These are phyloP conservation scores for Percopsis omiscomaycus DNA, from an alignment of 2,797 vertebrate species.

Conservation along the genomic window DNA sequence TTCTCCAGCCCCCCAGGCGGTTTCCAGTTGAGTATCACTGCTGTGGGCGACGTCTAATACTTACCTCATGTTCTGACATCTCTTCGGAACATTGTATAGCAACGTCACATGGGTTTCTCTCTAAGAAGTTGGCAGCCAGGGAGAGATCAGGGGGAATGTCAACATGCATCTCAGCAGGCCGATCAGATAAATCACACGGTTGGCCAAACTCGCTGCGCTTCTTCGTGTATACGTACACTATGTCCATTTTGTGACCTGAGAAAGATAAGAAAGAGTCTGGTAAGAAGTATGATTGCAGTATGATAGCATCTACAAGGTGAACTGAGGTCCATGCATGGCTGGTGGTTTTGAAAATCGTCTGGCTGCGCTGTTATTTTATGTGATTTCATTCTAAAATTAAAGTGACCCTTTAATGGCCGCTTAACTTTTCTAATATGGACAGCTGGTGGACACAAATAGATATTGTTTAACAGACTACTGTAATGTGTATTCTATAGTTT, in stretches of 20 bases:
- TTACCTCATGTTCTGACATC: constrained; percentile 88
- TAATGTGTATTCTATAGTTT: too few species aligned
- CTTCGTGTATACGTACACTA: constrained; percentile 82
- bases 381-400: too few species aligned
- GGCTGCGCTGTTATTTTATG: too few species aligned
- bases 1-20: too few species aligned
- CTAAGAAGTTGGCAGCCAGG: constrained; percentile 72
- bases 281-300: not conserved
- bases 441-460: too few species aligned
- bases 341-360: not conserved
- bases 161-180: constrained; percentile 73
- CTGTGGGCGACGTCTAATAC: not conserved
- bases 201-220: constrained; percentile 88
- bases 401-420: too few species aligned
- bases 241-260: constrained; percentile 81
- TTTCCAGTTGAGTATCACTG: too few species aligned
- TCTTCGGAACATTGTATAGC: constrained; percentile 74
- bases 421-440: too few species aligned
- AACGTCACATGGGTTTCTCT: constrained; percentile 76
- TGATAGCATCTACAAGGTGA: not conserved
- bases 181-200: constrained; percentile 85
- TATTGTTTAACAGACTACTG: too few species aligned
- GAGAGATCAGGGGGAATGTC: constrained; percentile 83
- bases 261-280: not conserved
- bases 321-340: not conserved